Conservation (phyloP, 2,888 invertebrate species). For the Drosophila imparisetae region DNA sequence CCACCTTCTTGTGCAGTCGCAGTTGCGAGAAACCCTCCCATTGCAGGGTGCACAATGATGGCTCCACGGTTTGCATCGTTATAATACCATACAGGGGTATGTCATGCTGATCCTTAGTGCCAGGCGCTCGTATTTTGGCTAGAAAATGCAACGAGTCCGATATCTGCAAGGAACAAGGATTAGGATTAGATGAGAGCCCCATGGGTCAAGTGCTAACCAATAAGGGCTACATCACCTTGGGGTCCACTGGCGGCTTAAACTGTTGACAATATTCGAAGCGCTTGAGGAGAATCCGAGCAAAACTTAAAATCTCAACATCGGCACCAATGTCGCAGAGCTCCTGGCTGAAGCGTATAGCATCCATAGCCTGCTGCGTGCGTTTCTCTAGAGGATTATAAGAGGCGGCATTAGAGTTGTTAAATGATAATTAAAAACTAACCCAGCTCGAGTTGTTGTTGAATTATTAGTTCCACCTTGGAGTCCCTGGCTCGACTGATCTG, state of each 20-base stretch:
- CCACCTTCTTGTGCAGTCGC: slow-evolving; percentile 87
- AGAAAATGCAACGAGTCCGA: slow-evolving; percentile 86
- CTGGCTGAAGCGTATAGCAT: slow-evolving; percentile 88
- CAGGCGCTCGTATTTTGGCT: slow-evolving; percentile 86
- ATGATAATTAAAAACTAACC: slow-evolving; percentile 57
- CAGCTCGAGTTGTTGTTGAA: slow-evolving; percentile 85
- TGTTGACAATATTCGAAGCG: slow-evolving; percentile 88
- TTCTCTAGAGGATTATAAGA: slow-evolving; percentile 83
- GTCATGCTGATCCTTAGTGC: slow-evolving; percentile 83
- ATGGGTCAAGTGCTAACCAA: neutral
- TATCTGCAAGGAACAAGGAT: slow-evolving; percentile 65
- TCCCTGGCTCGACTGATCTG: slow-evolving; percentile 84
- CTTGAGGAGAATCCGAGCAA: slow-evolving; percentile 88
- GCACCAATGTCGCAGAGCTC: slow-evolving; percentile 88
- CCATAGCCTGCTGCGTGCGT: slow-evolving; percentile 86
- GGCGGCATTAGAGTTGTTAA: neutral
- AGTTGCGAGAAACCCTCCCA: slow-evolving; percentile 85
- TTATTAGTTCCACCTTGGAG: slow-evolving; percentile 85
- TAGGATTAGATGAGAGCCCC: neutral
- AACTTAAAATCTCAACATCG: slow-evolving; percentile 89
- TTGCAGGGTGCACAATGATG: slow-evolving; percentile 86
- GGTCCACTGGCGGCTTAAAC: slow-evolving; percentile 85
- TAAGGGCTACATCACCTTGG: slow-evolving; percentile 68
- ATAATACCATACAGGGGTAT: slow-evolving; percentile 86
- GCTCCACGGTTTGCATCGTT: slow-evolving; percentile 88